These are phyloP conservation scores for Turritopsis dohrnii DNA, from an alignment of 30 jellyfish, hydroid and myxozoan species.

Conservation along the genomic window DNA sequence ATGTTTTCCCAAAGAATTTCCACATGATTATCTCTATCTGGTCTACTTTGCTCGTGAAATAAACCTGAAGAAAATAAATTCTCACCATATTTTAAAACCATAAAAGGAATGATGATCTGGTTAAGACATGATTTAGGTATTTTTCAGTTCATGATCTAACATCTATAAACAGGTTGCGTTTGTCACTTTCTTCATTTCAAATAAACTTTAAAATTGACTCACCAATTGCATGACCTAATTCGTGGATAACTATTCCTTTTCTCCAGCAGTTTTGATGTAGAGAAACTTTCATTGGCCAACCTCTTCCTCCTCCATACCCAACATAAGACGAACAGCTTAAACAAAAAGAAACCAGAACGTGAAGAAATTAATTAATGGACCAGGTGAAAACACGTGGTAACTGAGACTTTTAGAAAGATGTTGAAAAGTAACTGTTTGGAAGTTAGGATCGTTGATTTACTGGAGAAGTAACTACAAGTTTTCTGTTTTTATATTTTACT, in stretches of 20 bases:
- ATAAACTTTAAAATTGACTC: background rate
- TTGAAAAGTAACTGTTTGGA: no score
- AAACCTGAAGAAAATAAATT: background rate
- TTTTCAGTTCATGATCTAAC: background rate
- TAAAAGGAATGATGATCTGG: no score
- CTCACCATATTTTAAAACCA: background rate
- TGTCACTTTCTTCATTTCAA: no score
- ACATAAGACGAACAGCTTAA: background rate
- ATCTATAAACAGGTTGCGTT: no score
- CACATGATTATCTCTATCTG: background rate
- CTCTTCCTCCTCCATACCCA: background rate
- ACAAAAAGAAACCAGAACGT: background rate
- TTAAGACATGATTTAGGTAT: no score
- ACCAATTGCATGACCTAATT: background rate
- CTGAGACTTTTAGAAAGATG: no score
- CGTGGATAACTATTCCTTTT: slow-evolving; percentile 9
- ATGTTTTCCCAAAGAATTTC: background rate
- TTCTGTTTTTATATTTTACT: no score
- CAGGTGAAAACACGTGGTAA: no score
- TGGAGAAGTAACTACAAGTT: no score
- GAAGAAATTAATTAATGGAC: no score
- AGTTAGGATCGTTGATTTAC: no score
- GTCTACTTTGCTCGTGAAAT: background rate
- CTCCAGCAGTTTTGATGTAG: background rate
- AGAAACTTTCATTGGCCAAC: background rate